Conservation (phyloP, 1,140 invertebrate genomes). For the Mactra quadrangularis region DNA sequence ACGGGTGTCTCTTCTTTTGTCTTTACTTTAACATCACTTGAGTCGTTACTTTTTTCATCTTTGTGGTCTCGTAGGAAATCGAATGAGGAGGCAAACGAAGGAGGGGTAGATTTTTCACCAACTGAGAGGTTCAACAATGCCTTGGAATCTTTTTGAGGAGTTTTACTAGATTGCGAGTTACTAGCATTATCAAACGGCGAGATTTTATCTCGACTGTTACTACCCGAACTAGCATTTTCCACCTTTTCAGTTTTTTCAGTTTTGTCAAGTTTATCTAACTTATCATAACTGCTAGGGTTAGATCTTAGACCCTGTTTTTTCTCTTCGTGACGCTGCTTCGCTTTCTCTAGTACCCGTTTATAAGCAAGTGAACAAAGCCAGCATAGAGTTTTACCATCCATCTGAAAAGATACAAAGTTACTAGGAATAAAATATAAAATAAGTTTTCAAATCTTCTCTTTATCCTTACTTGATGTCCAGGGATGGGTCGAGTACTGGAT, state of each 20-base stretch:
- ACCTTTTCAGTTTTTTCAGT: constrained; percentile 25
- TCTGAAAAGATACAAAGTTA: constrained; percentile 86
- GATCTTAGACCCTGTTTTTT: constrained; percentile 38
- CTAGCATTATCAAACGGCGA: constrained; percentile 54
- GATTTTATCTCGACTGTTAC: constrained; percentile 56
- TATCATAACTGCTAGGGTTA: constrained; percentile 50
- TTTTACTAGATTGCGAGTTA: constrained; percentile 40
- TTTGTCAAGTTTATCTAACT: constrained; percentile 55
- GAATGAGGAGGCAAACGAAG: constrained; percentile 56
- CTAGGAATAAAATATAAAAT: neutral
- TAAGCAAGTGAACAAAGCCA: constrained; percentile 98
- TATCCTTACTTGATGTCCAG: too few species aligned
- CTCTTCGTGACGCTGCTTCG: constrained; percentile 88
- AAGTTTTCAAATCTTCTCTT: too few species aligned
- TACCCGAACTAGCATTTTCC: constrained; percentile 28
- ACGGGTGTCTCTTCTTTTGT: constrained; percentile 51
- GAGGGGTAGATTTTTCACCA: constrained; percentile 57
- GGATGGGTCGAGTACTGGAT: too few species aligned
- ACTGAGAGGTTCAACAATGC: constrained; percentile 42
- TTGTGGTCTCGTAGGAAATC: constrained; percentile 58
- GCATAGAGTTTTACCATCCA: constrained; percentile 97
- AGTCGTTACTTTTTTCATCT: constrained; percentile 59
- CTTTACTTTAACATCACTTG: constrained; percentile 51
- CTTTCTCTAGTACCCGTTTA: constrained; percentile 94
- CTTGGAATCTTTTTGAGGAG: constrained; percentile 51